Percentiles rank a stretch among this genome's conserved stretches.
Conservation (phyloP, 2,888 invertebrate species). For the Chrysina gloriosa region DNA sequence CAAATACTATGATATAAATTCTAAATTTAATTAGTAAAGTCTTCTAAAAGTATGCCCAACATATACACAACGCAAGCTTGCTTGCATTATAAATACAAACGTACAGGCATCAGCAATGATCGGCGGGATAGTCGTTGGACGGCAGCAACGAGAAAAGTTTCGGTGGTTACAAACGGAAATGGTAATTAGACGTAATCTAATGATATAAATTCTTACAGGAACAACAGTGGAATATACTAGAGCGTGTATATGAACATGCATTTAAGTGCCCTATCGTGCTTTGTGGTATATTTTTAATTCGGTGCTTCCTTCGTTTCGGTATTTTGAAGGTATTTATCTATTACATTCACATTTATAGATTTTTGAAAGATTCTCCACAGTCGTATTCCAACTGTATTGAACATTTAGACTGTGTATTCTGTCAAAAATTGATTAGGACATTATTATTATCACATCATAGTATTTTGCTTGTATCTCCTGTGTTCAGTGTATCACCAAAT, state of each 20-base stretch:
- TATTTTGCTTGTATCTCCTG: no score
- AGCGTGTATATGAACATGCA: background rate
- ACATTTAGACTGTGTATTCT: no score
- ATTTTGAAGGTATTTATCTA: no score
- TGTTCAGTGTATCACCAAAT: no score
- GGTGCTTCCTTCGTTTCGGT: no score
- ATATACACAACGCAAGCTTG: background rate
- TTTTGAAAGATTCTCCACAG: no score
- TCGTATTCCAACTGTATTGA: no score
- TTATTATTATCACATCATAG: no score
- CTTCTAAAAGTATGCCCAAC: background rate
- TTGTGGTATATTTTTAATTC: no score
- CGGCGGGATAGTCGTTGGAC: background rate
- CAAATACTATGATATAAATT: background rate
- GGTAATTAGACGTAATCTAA: conserved; percentile 14
- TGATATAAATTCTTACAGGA: conserved; percentile 2
- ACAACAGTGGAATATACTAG: background rate
- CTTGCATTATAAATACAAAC: background rate
- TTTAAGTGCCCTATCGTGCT: no score
- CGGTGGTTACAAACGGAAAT: conserved; percentile 15
- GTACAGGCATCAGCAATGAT: background rate
- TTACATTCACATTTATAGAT: no score
- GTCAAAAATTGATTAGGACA: no score
- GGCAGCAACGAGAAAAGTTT: background rate
- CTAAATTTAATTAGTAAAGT: conserved; percentile 1